Base-by-base conservation (phyloP, 2,113 vertebrate species). In the Mastomys coucha region DNA sequence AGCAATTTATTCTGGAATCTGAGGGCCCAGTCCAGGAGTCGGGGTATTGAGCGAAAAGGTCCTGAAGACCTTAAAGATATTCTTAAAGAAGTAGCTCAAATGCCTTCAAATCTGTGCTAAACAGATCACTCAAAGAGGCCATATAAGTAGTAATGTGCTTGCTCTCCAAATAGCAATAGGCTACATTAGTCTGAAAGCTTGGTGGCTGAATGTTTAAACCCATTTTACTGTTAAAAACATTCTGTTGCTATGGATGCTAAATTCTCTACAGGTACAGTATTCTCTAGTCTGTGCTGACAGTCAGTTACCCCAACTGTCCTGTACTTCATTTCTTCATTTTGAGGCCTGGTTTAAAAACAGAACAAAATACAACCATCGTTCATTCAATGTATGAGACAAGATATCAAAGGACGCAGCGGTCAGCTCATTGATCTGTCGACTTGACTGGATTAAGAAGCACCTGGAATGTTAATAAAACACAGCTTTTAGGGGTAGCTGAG, bases 291-390 rank as follows among this genome's bases (percentile, higher is more conserved):
- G 6, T 0, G 17, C 17, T 26, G 58, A 26, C 22, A 20, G 16
- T 7, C 7, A 31, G 75, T 42, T 3, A 0, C 13, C 10, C 31
- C 7, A 20, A 31, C 45, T 13, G 2, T 5, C 60, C 69, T 2
- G 49, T 11, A 39, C 17, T 58, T 2, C 2, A 2, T 39, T 6
- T 16, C 45, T 56, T 1, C 60, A 22, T 0, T 77, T 36, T 49
- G 91, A 90, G 63, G 28, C 77, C 5, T 19, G 5, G 20, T 36
- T 31, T 56, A 31, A 63, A 78, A 77, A 42, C 20, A n/a, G 20
- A 28, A 28, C 49, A 70, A 53, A 72, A 88, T 49, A 26, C 24
- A 36, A 53, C 85, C 26, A 70, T 10, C 4, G 0, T 12, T 45
- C 49, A 78, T 24, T 73, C 14, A 17, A 60, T 14, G 1, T 28